Base-by-base conservation (phyloP, 2,113 vertebrate species). In the Gasterosteus aculeatus region DNA sequence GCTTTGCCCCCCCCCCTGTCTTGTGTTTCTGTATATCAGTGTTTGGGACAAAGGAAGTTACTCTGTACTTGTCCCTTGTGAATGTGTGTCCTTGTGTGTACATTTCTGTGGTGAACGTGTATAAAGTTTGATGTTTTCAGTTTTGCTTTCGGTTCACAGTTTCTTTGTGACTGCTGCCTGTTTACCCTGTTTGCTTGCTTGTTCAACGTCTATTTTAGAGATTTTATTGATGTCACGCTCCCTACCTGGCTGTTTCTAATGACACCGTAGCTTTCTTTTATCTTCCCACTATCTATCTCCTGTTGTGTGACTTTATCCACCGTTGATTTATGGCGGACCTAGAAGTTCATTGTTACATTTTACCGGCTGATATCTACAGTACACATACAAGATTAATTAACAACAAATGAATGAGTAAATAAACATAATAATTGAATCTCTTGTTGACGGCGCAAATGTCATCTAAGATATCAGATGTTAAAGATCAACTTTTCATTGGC, bases 101-200 rank as follows among this genome's bases (percentile, higher is more conserved):
- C 22, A 10, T 59, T 16, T 57, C 29, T 19, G 5, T 19, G 26
- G 35, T 54, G 46, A 35, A 53, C n/a, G 26, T 65, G 7, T 51
- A n/a, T 31, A 70, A 44, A 51, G 10, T 12, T 57, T 26, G 46
- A n/a, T 38, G 49, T 26, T 65, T 41, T 56, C 18, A 4, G 12
- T 64, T 16, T 58, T 49, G 53, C 64, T 59, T 35, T 42, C 47
- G 64, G 22, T 71, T 66, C 39, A 19, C 22, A 4, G 0, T 86
- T 68, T 71, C 26, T 83, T 80, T 90, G 62, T 78, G 81, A 85
- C 76, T 66, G 69, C 72, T 66, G 58, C 70, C 64, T 75, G 61
- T 9, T 53, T 42, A 22, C 54, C 22, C 44, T 7, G 35, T 12
- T 4, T 41, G 33, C 31, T 60, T 75, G 73, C 22, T 65, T 78